These are phyloP conservation scores for Agelastica alni DNA, from an alignment of 2,888 invertebrate genomes.

Conservation along the genomic window DNA sequence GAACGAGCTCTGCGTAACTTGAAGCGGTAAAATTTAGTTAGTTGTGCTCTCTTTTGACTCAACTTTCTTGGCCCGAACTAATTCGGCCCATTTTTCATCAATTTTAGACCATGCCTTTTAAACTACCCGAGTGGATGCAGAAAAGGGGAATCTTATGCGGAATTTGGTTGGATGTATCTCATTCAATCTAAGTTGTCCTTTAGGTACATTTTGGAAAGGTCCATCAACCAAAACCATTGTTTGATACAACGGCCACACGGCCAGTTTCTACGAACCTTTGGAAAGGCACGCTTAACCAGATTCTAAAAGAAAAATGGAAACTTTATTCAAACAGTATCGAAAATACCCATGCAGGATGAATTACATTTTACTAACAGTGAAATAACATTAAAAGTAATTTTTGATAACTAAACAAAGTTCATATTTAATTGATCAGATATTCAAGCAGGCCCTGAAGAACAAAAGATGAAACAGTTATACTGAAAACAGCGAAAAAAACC, in stretches of 20 bases:
- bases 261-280: slow-evolving; percentile 95
- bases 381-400: too few relatives aligned
- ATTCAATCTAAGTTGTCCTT: slow-evolving; percentile 79
- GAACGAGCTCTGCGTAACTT: slow-evolving; percentile 90
- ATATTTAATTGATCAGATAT: too few relatives aligned
- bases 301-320: slow-evolving; percentile 19
- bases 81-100: slow-evolving; percentile 85
- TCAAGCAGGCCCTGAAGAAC: too few relatives aligned
- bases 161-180: slow-evolving; percentile 93
- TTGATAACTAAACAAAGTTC: too few relatives aligned
- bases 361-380: too few relatives aligned
- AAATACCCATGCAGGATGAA: too few relatives aligned
- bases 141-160: slow-evolving; percentile 81
- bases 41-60: slow-evolving; percentile 79
- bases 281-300: slow-evolving; percentile 64
- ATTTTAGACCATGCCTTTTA: slow-evolving; percentile 91
- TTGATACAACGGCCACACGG: slow-evolving; percentile 93
- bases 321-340: too few relatives aligned
- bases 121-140: slow-evolving; percentile 84
- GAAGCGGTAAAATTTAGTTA: slow-evolving; percentile 95
- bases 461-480: too few relatives aligned
- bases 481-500: too few relatives aligned
- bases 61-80: slow-evolving; percentile 89
- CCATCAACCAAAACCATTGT: slow-evolving; percentile 96
- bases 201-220: slow-evolving; percentile 80